Conservation (phyloP, 2,113 vertebrate species). For the Centropus unirufus region DNA sequence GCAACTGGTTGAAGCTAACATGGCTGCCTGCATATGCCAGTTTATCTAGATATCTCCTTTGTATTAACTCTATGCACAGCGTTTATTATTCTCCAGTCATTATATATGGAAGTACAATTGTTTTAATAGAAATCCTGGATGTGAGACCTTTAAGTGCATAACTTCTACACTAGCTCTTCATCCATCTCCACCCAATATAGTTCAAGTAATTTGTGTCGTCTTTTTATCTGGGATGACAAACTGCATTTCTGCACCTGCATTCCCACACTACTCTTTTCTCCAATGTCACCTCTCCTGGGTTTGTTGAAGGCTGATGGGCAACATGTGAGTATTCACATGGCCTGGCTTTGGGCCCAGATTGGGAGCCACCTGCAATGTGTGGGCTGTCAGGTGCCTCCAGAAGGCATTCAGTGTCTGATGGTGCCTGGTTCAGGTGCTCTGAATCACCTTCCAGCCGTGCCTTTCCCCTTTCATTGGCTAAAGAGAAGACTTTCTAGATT, state of each 20-base stretch:
- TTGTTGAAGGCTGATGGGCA: not conserved
- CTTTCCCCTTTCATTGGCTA: not conserved
- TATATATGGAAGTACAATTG: not conserved
- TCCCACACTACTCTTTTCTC: not conserved
- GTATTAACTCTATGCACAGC: not conserved
- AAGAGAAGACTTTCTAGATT: not conserved
- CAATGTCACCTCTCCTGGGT: rapidly evolving
- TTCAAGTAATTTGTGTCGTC: not conserved
- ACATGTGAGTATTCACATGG: not conserved
- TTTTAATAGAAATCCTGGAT: not conserved
- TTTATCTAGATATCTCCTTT: not conserved
- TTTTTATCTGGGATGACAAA: not conserved
- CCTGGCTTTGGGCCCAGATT: not conserved
- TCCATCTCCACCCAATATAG: not conserved
- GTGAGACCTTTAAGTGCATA: not conserved
- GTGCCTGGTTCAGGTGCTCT: not conserved
- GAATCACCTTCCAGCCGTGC: not conserved
- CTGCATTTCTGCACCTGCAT: not conserved
- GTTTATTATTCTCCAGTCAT: not conserved
- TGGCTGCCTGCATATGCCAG: not conserved
- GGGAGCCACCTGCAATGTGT: not conserved
- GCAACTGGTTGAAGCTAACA: not conserved
- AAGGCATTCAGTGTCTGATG: not conserved
- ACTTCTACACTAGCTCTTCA: not conserved
- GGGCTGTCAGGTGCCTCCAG: slow-evolving; percentile 26